These are phyloP conservation scores for Nerophis lumbriciformis DNA, from an alignment of 2,113 vertebrate species.

Conservation along the genomic window DNA sequence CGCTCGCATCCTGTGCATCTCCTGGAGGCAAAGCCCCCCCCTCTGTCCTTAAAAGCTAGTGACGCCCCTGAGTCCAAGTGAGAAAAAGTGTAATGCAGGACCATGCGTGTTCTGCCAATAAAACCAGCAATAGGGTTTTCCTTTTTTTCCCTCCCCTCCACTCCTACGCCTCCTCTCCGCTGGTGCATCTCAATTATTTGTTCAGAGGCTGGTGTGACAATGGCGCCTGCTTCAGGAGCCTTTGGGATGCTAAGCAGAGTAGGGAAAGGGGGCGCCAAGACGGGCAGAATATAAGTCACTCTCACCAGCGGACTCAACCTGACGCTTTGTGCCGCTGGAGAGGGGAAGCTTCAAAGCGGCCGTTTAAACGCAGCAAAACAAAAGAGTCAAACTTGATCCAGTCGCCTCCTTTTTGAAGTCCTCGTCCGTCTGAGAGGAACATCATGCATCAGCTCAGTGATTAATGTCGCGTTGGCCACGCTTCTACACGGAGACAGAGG, in stretches of 20 bases:
- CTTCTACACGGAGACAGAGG: slow-evolving; percentile 1
- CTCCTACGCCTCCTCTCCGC: slow-evolving; percentile 72
- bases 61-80: no score
- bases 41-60: no score
- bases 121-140: slow-evolving; percentile 63
- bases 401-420: slow-evolving; percentile 86
- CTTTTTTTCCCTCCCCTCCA: slow-evolving; percentile 67
- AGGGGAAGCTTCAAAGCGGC: slow-evolving; percentile 91
- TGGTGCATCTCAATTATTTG: slow-evolving; percentile 91
- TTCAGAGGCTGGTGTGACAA: slow-evolving; percentile 82
- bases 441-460: slow-evolving; percentile 13
- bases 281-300: slow-evolving; percentile 64
- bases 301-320: slow-evolving; percentile 49
- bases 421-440: background rate
- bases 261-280: slow-evolving; percentile 33
- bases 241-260: slow-evolving; percentile 90
- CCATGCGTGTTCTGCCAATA: slow-evolving; percentile 51
- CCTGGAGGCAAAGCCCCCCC: no score
- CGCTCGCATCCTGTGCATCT: no score
- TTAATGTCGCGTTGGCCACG: slow-evolving; percentile 10
- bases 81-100: slow-evolving; percentile 17
- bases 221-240: slow-evolving; percentile 77
- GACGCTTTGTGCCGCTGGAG: slow-evolving; percentile 76
- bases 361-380: slow-evolving; percentile 78
- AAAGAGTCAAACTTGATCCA: slow-evolving; percentile 83